These are phyloP conservation scores for Syrphus vitripennis DNA, from an alignment of 2,888 invertebrate genomes.

Conservation along the genomic window DNA sequence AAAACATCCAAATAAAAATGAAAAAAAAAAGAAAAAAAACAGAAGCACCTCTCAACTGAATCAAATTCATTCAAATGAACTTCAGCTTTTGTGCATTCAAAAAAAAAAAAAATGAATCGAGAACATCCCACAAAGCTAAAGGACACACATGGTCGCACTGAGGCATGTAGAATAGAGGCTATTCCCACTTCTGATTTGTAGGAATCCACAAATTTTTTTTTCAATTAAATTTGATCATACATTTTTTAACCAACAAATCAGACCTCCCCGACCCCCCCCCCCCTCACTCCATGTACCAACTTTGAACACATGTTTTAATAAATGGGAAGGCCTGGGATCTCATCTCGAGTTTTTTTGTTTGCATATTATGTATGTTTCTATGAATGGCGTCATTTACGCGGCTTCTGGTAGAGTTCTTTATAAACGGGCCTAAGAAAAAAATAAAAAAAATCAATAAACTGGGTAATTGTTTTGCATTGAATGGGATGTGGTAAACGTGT, in stretches of 20 bases:
- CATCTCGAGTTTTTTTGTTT: not conserved
- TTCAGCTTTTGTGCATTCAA: constrained; percentile 28
- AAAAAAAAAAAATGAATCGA: constrained; percentile 11
- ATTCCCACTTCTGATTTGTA: not conserved
- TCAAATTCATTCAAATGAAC: constrained; percentile 56
- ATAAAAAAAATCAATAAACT: constrained; percentile 44
- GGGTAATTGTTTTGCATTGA: not conserved
- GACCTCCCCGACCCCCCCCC: too few relatives aligned
- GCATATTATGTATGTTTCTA: too few relatives aligned
- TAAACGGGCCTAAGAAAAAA: not conserved
- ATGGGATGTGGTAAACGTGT: not conserved
- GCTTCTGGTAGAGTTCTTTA: not conserved
- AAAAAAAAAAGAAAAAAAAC: not conserved
- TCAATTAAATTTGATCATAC: not conserved
- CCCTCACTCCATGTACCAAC: not conserved
- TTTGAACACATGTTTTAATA: too few relatives aligned
- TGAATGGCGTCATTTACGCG: not conserved
- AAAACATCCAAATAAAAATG: not conserved
- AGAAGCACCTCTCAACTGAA: constrained; percentile 15
- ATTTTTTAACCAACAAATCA: not conserved
- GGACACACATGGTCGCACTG: not conserved
- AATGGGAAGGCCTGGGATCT: not conserved
- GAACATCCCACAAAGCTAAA: constrained; percentile 1
- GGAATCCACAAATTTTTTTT: not conserved
- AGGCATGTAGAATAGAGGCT: not conserved